Conservation (phyloP, 2,888 invertebrate species). For the Pherbina coryleti region DNA sequence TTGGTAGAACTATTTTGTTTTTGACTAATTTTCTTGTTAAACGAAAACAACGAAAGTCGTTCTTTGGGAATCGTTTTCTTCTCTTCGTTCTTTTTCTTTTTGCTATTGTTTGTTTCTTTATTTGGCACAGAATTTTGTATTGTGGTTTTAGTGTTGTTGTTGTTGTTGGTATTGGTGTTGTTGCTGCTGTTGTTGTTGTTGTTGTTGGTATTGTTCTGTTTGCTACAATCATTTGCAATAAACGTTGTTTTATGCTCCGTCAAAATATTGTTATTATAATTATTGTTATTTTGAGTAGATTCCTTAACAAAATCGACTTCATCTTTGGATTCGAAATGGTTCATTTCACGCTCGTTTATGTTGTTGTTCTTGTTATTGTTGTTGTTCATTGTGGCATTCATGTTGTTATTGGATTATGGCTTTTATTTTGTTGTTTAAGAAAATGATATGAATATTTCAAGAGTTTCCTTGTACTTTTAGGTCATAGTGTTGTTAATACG, state of each 20-base stretch:
- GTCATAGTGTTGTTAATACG: too few relatives aligned
- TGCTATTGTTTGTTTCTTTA: slow-evolving; percentile 6
- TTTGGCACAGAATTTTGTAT: slow-evolving; percentile 21
- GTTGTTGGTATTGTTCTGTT: slow-evolving; percentile 48
- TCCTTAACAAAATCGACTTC: slow-evolving; percentile 65
- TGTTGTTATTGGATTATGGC: slow-evolving; percentile 17
- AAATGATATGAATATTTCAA: too few relatives aligned
- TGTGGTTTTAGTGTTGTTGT: slow-evolving; percentile 44
- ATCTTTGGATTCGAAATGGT: slow-evolving; percentile 55
- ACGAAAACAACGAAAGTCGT: slow-evolving; percentile 55
- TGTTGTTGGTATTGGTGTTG: slow-evolving; percentile 48
- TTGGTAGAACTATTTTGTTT: slow-evolving; percentile 45
- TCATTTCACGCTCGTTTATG: neutral
- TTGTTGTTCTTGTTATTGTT: slow-evolving; percentile 19
- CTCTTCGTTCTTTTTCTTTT: slow-evolving; percentile 23
- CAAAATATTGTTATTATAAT: slow-evolving; percentile 50
- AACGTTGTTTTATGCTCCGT: slow-evolving; percentile 36
- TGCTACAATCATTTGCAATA: slow-evolving; percentile 40
- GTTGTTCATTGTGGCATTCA: slow-evolving; percentile 26
- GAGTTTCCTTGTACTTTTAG: too few relatives aligned
- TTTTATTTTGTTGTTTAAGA: neutral
- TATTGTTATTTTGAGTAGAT: slow-evolving; percentile 52
- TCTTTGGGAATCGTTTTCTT: slow-evolving; percentile 47
- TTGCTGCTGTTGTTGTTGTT: slow-evolving; percentile 32
- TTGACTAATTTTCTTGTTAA: slow-evolving; percentile 52